These are phyloP conservation scores for Nannobrachium achirus DNA, from an alignment of 2,113 vertebrate genomes.

Conservation along the genomic window DNA sequence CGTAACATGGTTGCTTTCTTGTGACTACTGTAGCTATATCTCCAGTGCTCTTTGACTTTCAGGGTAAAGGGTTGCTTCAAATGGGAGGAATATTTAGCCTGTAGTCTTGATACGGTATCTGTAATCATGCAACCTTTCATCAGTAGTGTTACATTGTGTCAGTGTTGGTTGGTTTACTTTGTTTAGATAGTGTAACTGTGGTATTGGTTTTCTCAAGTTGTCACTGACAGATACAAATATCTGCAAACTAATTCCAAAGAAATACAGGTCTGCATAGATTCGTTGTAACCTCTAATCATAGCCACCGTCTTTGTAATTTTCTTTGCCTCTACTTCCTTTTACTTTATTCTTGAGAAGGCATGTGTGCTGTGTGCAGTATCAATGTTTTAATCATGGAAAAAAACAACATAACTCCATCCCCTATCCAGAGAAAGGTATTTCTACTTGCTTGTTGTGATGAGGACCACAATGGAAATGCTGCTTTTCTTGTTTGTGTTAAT, in stretches of 20 bases:
- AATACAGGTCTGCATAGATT: background rate
- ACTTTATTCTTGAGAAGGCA: slow-evolving; percentile 32
- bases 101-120: no score
- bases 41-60: background rate
- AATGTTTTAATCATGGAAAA: no score
- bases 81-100: background rate
- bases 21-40: background rate
- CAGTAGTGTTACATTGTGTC: slow-evolving; percentile 1
- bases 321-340: slow-evolving; percentile 29
- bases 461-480: no score
- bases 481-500: no score
- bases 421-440: no score
- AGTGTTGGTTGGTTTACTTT: background rate
- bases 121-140: background rate
- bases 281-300: background rate
- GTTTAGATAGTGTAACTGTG: background rate
- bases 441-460: no score
- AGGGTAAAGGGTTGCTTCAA: slow-evolving; percentile 10
- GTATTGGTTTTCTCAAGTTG: background rate
- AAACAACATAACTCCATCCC: no score
- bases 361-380: background rate
- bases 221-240: background rate
- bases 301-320: slow-evolving; percentile 31
- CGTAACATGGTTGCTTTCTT: slow-evolving; percentile 12
- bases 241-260: background rate